Conservation (phyloP, 1,140 invertebrate species). For the Sitobion miscanthi region DNA sequence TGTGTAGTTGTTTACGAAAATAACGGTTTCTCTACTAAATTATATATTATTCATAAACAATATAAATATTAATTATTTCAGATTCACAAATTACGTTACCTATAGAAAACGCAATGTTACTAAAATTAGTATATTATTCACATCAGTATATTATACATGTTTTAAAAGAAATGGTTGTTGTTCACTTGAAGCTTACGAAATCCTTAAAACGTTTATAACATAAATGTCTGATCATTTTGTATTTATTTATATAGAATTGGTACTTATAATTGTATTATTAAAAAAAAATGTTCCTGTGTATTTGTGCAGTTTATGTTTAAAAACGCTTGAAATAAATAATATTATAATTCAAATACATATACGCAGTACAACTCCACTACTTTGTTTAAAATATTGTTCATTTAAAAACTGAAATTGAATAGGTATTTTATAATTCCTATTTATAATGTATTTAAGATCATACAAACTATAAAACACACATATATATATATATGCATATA, state of each 20-base stretch:
- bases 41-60: too few species aligned
- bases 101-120: background rate
- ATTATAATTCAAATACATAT: background rate
- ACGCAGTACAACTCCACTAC: background rate
- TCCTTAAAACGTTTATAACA: too few species aligned
- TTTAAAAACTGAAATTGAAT: background rate
- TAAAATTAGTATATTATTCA: too few species aligned
- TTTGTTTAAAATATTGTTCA: background rate
- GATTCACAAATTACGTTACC: background rate
- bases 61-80: too few species aligned
- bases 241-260: background rate
- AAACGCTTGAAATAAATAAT: too few species aligned
- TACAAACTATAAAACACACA: too few species aligned
- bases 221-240: background rate
- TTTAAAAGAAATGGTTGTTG: too few species aligned
- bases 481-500: too few species aligned
- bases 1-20: background rate
- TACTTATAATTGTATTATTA: background rate
- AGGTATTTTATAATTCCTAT: background rate
- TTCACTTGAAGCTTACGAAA: background rate
- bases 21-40: background rate
- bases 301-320: background rate
- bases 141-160: too few species aligned
- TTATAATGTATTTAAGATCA: background rate
- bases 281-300: background rate